Conservation (phyloP, 2,113 vertebrate species). For the Campylorhamphus procurvoides region DNA sequence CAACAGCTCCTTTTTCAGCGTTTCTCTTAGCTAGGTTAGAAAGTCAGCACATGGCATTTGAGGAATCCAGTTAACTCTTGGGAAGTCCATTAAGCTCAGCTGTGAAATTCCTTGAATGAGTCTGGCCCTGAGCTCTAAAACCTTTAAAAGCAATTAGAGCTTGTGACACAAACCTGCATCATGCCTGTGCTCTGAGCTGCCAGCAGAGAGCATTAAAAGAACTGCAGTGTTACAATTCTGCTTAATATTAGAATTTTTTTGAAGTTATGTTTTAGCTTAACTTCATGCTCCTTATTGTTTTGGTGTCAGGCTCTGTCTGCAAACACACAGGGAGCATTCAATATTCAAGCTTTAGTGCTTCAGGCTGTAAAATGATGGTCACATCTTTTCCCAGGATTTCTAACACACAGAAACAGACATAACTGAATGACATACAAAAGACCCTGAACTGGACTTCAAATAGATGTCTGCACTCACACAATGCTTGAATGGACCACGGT, state of each 20-base stretch:
- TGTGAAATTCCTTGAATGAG: neutral
- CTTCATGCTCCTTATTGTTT: neutral
- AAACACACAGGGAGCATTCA: neutral
- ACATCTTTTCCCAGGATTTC: neutral
- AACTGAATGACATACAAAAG: neutral
- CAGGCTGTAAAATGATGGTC: neutral
- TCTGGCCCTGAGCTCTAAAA: neutral
- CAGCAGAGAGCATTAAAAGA: neutral
- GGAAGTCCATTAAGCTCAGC: neutral
- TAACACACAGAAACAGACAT: neutral
- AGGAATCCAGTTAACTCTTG: neutral
- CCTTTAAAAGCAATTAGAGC: neutral
- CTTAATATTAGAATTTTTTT: neutral
- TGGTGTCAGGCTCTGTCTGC: conserved; percentile 14
- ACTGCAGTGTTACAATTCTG: neutral
- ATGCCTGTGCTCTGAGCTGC: neutral
- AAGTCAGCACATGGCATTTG: neutral
- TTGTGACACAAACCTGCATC: neutral
- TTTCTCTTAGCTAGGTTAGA: neutral
- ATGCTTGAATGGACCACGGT: neutral
- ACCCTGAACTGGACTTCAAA: neutral
- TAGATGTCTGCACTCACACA: neutral
- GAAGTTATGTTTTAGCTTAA: neutral
- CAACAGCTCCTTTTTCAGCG: neutral
- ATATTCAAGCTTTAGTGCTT: neutral